These are phyloP conservation scores for Teleopsis dalmanni DNA, from an alignment of 1,140 invertebrate genomes.

Conservation along the genomic window DNA sequence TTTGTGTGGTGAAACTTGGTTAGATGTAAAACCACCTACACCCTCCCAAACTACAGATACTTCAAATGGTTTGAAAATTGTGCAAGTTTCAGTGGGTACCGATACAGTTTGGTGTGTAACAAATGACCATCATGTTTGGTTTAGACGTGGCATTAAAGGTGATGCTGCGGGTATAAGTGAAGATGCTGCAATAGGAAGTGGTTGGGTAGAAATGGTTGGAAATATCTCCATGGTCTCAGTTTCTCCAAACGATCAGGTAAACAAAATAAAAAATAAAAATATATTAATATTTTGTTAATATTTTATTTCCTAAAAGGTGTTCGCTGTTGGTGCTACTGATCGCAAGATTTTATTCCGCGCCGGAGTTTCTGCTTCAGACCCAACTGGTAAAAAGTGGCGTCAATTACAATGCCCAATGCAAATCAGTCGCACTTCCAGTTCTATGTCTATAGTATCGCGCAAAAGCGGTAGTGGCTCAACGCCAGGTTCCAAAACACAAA, in stretches of 20 bases:
- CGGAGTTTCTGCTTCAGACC: constrained; percentile 66
- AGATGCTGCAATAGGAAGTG: constrained; percentile 62
- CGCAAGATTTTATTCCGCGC: constrained; percentile 69
- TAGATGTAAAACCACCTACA: constrained; percentile 67
- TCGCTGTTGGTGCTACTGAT: constrained; percentile 58
- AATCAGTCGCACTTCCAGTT: constrained; percentile 69
- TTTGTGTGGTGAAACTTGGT: constrained; percentile 69
- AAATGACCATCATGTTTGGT: constrained; percentile 81
- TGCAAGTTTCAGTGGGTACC: constrained; percentile 74
- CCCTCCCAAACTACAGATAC: constrained; percentile 12
- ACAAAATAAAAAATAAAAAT: too few species aligned
- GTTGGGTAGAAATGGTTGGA: constrained; percentile 79
- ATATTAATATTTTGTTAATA: too few species aligned
- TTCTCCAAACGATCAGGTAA: constrained; percentile 76
- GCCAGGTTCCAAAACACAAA: constrained; percentile 40
- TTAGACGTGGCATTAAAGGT: constrained; percentile 73
- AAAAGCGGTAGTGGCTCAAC: constrained; percentile 48
- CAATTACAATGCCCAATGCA: constrained; percentile 66
- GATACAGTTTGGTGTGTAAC: constrained; percentile 81
- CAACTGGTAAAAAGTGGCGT: constrained; percentile 82
- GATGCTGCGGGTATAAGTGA: constrained; percentile 61
- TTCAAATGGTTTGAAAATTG: constrained; percentile 54
- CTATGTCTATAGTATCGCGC: constrained; percentile 46
- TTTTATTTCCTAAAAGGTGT: too few species aligned
- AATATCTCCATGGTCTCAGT: constrained; percentile 76